Conservation (phyloP, 2,797 vertebrate genomes). For the Karalla daura region DNA sequence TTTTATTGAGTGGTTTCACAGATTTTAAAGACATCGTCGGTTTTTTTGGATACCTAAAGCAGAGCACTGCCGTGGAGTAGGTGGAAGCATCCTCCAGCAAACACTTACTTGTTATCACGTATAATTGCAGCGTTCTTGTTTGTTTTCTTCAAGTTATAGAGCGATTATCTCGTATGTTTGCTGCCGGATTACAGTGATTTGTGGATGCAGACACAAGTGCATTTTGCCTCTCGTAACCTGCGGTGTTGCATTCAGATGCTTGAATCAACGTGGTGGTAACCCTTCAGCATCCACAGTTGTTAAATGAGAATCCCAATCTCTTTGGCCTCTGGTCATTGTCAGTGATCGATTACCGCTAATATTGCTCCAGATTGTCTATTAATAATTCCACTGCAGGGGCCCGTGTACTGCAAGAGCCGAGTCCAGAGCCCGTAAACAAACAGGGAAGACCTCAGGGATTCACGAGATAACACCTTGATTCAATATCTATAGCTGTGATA, state of each 20-base stretch:
- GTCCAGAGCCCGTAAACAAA: slow-evolving; percentile 64
- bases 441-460: slow-evolving; percentile 57
- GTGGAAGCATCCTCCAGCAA: background rate
- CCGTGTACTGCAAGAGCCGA: slow-evolving; percentile 49
- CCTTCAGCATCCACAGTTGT: slow-evolving; percentile 9
- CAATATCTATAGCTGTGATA: slow-evolving; percentile 70
- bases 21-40: too few relatives aligned
- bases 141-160: slow-evolving; percentile 16
- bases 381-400: slow-evolving; percentile 52
- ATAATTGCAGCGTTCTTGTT: slow-evolving; percentile 14
- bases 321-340: slow-evolving; percentile 37
- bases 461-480: slow-evolving; percentile 71
- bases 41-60: too few relatives aligned
- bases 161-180: slow-evolving; percentile 40
- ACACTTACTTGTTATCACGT: background rate
- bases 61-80: too few relatives aligned
- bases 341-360: slow-evolving; percentile 52
- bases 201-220: background rate
- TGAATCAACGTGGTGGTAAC: slow-evolving; percentile 12
- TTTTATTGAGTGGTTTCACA: slow-evolving; percentile 12
- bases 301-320: slow-evolving; percentile 35
- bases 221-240: slow-evolving; percentile 23
- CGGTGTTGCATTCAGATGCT: slow-evolving; percentile 7
- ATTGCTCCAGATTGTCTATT: slow-evolving; percentile 64
- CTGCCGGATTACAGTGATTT: slow-evolving; percentile 16